Conservation (phyloP, 2,888 invertebrate species). For the Cataglyphis livida region DNA sequence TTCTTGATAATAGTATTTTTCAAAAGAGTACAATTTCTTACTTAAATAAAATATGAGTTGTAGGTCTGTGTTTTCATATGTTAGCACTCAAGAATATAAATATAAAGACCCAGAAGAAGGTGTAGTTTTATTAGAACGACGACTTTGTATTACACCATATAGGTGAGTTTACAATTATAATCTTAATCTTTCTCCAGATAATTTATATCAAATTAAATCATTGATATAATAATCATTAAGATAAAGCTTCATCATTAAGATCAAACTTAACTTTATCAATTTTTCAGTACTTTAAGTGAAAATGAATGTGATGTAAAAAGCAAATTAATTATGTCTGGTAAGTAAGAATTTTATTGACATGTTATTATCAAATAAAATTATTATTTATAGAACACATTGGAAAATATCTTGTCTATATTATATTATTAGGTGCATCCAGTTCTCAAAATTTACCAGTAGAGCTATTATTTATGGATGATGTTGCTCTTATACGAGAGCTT, state of each 20-base stretch:
- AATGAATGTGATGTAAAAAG: constrained; percentile 18
- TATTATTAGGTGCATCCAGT: constrained; percentile 2
- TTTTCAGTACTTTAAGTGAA: constrained; percentile 36
- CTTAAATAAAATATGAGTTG: background rate
- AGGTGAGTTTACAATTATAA: constrained; percentile 85
- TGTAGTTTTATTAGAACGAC: constrained; percentile 90
- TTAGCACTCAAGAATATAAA: constrained; percentile 90
- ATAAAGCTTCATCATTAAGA: too few species aligned
- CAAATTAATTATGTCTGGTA: constrained; percentile 16
- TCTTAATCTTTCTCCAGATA: constrained; percentile 16
- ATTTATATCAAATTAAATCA: background rate
- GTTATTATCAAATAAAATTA: constrained; percentile 9
- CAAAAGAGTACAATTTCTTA: background rate
- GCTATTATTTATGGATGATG: constrained; percentile 86
- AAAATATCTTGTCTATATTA: constrained; percentile 4
- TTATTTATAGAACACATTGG: background rate
- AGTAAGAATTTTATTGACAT: background rate
- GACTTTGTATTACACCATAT: constrained; percentile 87
- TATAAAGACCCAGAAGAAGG: constrained; percentile 91
- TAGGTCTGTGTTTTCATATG: constrained; percentile 64
- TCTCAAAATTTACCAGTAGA: constrained; percentile 67
- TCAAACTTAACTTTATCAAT: background rate
- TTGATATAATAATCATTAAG: background rate
- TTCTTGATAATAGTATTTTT: constrained; percentile 5
- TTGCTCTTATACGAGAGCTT: constrained; percentile 89